These are phyloP conservation scores for Agrochola litura DNA, from an alignment of 2,888 invertebrate species.

Conservation along the genomic window DNA sequence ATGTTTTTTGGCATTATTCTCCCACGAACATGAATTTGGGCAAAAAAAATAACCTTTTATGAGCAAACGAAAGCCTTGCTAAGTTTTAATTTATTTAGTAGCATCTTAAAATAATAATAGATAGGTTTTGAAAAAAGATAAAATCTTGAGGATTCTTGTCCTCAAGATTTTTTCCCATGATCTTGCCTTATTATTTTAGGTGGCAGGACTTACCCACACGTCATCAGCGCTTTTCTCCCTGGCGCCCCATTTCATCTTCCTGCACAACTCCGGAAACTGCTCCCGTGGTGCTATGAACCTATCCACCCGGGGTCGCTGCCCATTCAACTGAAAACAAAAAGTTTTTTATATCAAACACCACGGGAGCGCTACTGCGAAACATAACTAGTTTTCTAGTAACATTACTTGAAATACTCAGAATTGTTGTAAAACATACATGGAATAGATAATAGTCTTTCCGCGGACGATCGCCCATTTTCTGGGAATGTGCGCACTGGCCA, in stretches of 20 bases:
- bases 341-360: constrained; percentile 64
- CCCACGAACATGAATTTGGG: too few species aligned
- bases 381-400: constrained; percentile 72
- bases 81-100: neutral
- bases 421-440: constrained; percentile 59
- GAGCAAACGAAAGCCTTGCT: too few species aligned
- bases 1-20: too few species aligned
- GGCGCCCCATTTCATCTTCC: constrained; percentile 71
- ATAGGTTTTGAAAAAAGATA: too few species aligned
- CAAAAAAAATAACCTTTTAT: too few species aligned
- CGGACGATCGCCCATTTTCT: constrained; percentile 73
- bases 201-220: constrained; percentile 76
- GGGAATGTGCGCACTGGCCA: constrained; percentile 68
- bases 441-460: constrained; percentile 66
- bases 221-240: constrained; percentile 65
- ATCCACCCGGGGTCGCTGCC: constrained; percentile 78
- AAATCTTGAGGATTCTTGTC: neutral
- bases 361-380: constrained; percentile 71
- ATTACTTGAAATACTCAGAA: constrained; percentile 71
- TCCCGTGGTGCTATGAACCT: constrained; percentile 83
- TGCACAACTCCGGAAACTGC: constrained; percentile 74
- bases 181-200: neutral
- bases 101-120: neutral
- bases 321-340: constrained; percentile 75
- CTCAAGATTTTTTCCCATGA: neutral